Percentiles rank a stretch among this genome's conserved stretches.
Conservation (phyloP, 2,888 invertebrate species). For the Coleophora flavipennella region DNA sequence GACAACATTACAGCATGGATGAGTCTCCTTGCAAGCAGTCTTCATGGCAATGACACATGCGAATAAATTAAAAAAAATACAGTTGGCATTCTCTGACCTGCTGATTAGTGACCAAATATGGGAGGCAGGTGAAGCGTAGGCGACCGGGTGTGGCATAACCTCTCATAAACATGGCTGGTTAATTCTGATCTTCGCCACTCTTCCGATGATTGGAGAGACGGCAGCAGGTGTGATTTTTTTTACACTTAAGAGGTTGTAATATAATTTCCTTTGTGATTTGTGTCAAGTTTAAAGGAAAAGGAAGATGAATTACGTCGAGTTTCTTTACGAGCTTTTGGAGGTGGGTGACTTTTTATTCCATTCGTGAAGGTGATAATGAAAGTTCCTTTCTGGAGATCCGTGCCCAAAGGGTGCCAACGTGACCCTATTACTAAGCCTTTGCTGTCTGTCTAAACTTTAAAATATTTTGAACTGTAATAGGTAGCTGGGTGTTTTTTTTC, state of each 20-base stretch:
- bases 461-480: too few relatives aligned
- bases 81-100: conserved; percentile 18
- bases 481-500: too few relatives aligned
- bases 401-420: too few relatives aligned
- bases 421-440: too few relatives aligned
- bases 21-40: too few relatives aligned
- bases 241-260: background rate
- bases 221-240: conserved; percentile 13
- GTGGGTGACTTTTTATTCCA: conserved; percentile 23
- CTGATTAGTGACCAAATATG: conserved; percentile 50
- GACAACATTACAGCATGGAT: too few relatives aligned
- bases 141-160: conserved; percentile 47
- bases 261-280: conserved; percentile 17
- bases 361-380: too few relatives aligned
- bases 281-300: background rate
- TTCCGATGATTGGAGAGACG: conserved; percentile 31
- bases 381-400: too few relatives aligned
- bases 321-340: conserved; percentile 56
- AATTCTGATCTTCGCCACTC: conserved; percentile 42
- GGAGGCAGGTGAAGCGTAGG: conserved; percentile 51
- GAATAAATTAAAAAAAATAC: too few relatives aligned
- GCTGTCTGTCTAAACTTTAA: too few relatives aligned
- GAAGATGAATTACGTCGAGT: conserved; percentile 53
- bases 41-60: too few relatives aligned
- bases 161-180: conserved; percentile 35